phyloP scores from a whole-genome alignment of 2,113 vertebrate species.

The Myocastor coypus region DNA sequence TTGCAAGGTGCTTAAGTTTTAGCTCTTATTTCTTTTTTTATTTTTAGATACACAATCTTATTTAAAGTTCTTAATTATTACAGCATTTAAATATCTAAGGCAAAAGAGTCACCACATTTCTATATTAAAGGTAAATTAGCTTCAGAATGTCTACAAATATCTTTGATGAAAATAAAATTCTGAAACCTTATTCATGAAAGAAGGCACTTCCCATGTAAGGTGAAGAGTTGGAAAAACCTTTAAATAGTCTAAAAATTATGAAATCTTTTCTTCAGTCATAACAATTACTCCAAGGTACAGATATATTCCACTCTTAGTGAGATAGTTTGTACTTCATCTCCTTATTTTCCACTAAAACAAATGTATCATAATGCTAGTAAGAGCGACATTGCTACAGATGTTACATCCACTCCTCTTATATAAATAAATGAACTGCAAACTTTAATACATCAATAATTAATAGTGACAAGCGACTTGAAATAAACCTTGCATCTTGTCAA shows the following conservation, averaged over 20 bases:
- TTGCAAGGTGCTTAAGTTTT: not conserved
- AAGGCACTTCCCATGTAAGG: not conserved
- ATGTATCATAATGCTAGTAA: not conserved
- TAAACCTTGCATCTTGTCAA: not conserved
- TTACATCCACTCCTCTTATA: not conserved
- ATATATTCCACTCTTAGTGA: not conserved
- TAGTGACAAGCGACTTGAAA: not conserved
- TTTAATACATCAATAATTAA: not conserved
- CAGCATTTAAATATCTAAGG: conserved; percentile 22
- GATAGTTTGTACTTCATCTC: not conserved
- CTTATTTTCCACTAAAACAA: conserved; percentile 1
- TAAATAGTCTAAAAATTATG: not conserved
- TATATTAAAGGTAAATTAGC: not conserved
- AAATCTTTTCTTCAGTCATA: not conserved
- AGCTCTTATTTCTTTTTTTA: not conserved
- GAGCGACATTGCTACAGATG: not conserved
- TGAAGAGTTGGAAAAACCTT: not conserved
- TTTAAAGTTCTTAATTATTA: not conserved
- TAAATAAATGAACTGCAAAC: conserved; percentile 1
- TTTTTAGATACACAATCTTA: not conserved
- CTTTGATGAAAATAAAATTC: conserved; percentile 44
- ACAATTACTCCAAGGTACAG: not conserved
- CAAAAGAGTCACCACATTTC: not conserved
- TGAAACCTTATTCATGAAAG: conserved; percentile 8
- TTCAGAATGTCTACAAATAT: conserved; percentile 14